Base-by-base conservation (phyloP, 2,888 invertebrate genomes). In the Abscondita cerata region DNA sequence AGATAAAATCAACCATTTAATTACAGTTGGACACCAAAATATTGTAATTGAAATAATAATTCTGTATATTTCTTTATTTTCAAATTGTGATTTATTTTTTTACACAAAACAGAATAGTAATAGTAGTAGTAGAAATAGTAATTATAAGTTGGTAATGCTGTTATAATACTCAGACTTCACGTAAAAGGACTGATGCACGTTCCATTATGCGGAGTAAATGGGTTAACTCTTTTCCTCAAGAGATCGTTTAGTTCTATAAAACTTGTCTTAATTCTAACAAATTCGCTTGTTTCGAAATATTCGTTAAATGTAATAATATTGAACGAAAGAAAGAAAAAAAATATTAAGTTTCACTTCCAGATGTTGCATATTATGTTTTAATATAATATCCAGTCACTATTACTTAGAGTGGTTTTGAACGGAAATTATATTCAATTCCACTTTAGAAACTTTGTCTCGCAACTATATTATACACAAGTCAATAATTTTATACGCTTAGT, bases 371-470 rank as follows among this genome's bases (percentile, higher is more conserved):
- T 60, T 55, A 40, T 33, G 44, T 36, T 60, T 60, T 55, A 55
- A 48, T 52, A 44, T 40, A 41, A 60, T 55, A 60, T 60, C 54
- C 51, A 18, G 50, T 55, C 51, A 40, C 20, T 46, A 50, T 60
- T 51, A 60, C 54, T 60, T 60, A 54, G 54, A 60, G 47, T 51
- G 54, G 60, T 60, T 60, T 60, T 51, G 34, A 54, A 25, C 50
- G 60, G 60, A 60, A 60, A 60, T 60, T 60, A 60, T 47, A 55
- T 50, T 55, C 20, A 40, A 54, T 55, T 60, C 60, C 54, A 54
- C 51, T 60, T 54, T 34, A 60, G 54, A 50, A 60, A 60, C 60
- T 60, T 60, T 40, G 59, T 36, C 36, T 36, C 40, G 31, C 6
- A 25, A 25, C 6, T 25, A 6, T 25, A 6, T 25, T 25, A 25